A percentile compares a stretch with the other conserved stretches of the same genome.
These are phyloP conservation scores for Pleuronectes platessa DNA, from an alignment of 2,113 vertebrate genomes.

Conservation along the genomic window DNA sequence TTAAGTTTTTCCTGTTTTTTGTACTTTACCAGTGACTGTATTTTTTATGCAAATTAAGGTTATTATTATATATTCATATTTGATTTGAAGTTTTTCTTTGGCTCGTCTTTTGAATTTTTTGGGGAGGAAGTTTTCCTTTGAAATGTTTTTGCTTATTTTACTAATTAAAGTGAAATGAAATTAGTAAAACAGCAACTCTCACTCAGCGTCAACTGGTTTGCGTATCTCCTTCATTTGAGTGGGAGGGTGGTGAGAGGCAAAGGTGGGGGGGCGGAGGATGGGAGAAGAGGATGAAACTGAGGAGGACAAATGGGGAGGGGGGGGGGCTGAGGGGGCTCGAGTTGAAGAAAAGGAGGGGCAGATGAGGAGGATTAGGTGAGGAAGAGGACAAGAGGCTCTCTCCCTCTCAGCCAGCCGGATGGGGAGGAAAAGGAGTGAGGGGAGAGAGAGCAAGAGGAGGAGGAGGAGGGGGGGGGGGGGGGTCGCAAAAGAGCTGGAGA, in stretches of 20 bases:
- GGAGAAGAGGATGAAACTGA: not conserved
- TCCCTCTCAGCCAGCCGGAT: slow-evolving; percentile 55
- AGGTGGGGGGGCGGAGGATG: not conserved
- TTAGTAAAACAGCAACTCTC: not conserved
- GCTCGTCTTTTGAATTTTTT: not conserved
- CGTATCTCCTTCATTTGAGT: slow-evolving; percentile 3
- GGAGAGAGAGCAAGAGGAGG: slow-evolving; percentile 36
- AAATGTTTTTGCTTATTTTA: slow-evolving; percentile 1
- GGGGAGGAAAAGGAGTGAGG: slow-evolving; percentile 25
- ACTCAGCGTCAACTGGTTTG: not conserved
- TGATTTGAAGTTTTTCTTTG: not conserved
- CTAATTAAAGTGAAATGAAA: slow-evolving; percentile 5
- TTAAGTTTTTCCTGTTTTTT: no score
- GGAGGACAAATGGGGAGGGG: no score
- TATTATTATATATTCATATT: not conserved
- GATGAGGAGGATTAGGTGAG: slow-evolving; percentile 62
- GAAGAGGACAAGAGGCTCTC: slow-evolving; percentile 54
- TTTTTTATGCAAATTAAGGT: not conserved
- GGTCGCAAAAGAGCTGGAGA: slow-evolving; percentile 37
- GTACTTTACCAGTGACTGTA: not conserved
- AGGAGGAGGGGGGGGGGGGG: slow-evolving; percentile 28
- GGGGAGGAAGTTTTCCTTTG: not conserved
- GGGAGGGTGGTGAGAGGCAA: not conserved
- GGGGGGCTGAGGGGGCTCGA: slow-evolving; percentile 30
- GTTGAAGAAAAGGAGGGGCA: slow-evolving; percentile 25